Base-by-base conservation (phyloP, 2,797 vertebrate genomes). In the Threskiornis aethiopicus region DNA sequence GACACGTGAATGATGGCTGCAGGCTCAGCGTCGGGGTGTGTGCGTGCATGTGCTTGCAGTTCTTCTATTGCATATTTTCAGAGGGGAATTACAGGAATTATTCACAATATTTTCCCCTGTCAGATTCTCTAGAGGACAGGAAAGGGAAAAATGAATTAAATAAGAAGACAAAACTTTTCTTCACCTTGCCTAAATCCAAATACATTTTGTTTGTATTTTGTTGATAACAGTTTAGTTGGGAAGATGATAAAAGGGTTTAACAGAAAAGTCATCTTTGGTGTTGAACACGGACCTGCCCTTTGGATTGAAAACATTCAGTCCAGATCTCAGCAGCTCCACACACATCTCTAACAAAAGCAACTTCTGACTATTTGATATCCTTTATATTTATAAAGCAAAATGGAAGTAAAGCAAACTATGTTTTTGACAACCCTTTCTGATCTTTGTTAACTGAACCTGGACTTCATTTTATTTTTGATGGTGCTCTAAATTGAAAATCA, bases 1-100 rank as follows among this genome's bases (percentile, higher is more conserved):
- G 37, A 21, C 2, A 20, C 1, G 1, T 5, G 61, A 28, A 7
- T 6, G 51, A 18, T 0, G 28, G 24, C 79, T 44, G 41, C 26
- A 39, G 55, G 84, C 61, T 84, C 39, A 10, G 66, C 10, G 6
- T 12, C 6, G 3, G 18, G 57, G 13, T 2, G 29, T 2, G 31
- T 5, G 59, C 3, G 0, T 33, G 46, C 35, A 5, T 2, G 10
- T 33, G 29, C 69, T 35, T 6, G 28, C 25, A 1, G 33, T 44
- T 25, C 66, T 47, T 10, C 4, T 37, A 18, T 11, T 42, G 28
- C 13, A 2, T 19, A 5, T 8, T 62, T 65, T 16, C 17, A 14
- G 19, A 22, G 41, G 31, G 39, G 44, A 57, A 37, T 61, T 24
- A 31, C 42, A 33, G 69, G 54, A 51, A 39, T 77, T 64, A n/a